phyloP scores from a whole-genome alignment of 2,113 vertebrate species.

The Cololabis saira region DNA sequence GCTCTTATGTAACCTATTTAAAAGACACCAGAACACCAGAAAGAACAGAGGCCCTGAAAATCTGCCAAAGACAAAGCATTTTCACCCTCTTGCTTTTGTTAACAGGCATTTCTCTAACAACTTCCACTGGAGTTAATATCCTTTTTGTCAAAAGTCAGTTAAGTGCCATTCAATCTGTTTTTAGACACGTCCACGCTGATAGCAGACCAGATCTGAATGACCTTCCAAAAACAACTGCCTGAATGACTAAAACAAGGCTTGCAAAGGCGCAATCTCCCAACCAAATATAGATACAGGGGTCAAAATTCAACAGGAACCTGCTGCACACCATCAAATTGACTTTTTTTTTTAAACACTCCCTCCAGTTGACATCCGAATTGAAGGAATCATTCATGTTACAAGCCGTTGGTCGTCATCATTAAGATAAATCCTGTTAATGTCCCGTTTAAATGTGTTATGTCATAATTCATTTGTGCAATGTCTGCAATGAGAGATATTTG shows the following conservation, averaged over 20 bases:
- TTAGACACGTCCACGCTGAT: conserved; percentile 22
- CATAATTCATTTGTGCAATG: no score
- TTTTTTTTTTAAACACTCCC: no score
- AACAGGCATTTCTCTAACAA: conserved; percentile 29
- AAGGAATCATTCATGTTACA: no score
- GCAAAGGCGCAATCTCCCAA: no score
- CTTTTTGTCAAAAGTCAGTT: conserved; percentile 24
- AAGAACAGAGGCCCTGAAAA: conserved; percentile 38
- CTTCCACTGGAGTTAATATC: conserved; percentile 15
- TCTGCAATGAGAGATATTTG: neutral
- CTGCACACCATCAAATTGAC: no score
- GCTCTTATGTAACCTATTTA: conserved; percentile 14
- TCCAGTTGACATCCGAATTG: no score
- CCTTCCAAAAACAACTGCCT: conserved; percentile 6
- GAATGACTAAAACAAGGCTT: neutral
- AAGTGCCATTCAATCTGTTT: conserved; percentile 31
- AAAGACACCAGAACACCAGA: conserved; percentile 28
- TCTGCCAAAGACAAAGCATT: conserved; percentile 26
- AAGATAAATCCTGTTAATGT: no score
- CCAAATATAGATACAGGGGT: no score
- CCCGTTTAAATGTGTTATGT: no score
- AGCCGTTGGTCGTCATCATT: no score
- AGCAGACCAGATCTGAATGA: neutral
- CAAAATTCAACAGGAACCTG: no score
- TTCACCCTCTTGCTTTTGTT: conserved; percentile 24